Conservation (phyloP, 1,140 invertebrate genomes). For the Trissolcus basalis region DNA sequence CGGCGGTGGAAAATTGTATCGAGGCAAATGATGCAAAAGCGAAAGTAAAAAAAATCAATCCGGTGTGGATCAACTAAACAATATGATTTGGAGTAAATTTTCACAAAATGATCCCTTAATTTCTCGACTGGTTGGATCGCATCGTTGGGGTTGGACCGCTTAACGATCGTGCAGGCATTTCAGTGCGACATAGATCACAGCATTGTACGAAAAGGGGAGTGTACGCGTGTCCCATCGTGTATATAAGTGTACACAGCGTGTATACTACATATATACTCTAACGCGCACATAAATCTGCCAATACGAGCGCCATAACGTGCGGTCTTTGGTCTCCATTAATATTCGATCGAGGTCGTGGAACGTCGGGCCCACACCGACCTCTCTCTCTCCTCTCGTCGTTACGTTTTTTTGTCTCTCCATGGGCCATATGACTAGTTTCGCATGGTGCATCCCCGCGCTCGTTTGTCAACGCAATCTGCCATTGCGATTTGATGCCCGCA, state of each 20-base stretch:
- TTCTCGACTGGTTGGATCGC: constrained; percentile 24
- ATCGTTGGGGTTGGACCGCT: constrained; percentile 11
- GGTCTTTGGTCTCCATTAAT: constrained; percentile 75
- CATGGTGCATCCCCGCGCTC: constrained; percentile 60
- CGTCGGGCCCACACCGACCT: constrained; percentile 53
- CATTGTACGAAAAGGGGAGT: constrained; percentile 23
- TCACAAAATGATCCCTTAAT: constrained; percentile 19
- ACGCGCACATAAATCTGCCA: constrained; percentile 29
- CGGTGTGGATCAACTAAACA: neutral
- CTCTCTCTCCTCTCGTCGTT: constrained; percentile 33
- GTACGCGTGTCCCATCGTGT: constrained; percentile 14
- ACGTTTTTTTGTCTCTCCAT: constrained; percentile 65
- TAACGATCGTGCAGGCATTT: constrained; percentile 19
- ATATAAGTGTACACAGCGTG: constrained; percentile 15
- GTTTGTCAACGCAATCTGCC: constrained; percentile 72
- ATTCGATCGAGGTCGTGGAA: constrained; percentile 68
- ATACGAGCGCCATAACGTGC: constrained; percentile 60
- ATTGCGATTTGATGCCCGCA: constrained; percentile 64
- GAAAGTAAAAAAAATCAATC: neutral
- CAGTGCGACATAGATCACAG: constrained; percentile 19
- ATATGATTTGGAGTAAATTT: constrained; percentile 3
- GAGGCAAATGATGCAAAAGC: too few relatives aligned
- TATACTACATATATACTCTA: constrained; percentile 1
- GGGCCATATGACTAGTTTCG: constrained; percentile 69
- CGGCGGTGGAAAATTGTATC: too few relatives aligned